Conservation (phyloP, 1,140 invertebrate species). For the Rhyacophila brunnea region DNA sequence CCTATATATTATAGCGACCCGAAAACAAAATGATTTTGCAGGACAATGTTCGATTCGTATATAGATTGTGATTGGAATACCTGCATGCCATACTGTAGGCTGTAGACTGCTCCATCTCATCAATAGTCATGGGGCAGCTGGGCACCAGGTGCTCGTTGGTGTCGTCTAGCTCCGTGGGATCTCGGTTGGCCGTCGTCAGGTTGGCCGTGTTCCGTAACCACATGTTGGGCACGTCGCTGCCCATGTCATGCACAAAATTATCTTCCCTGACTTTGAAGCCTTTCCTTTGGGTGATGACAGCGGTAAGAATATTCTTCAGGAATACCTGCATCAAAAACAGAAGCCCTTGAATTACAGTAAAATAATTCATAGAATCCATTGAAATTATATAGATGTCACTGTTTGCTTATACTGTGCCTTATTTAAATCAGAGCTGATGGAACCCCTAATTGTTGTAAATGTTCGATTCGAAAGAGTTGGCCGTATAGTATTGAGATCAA, state of each 20-base stretch:
- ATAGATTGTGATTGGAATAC: too few relatives aligned
- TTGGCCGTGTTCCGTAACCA: slow-evolving; percentile 64
- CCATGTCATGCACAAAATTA: slow-evolving; percentile 71
- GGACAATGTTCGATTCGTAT: too few relatives aligned
- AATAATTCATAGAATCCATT: too few relatives aligned
- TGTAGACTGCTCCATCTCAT: slow-evolving; percentile 51
- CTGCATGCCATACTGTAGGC: slow-evolving; percentile 52
- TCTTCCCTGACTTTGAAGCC: slow-evolving; percentile 68
- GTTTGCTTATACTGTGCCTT: too few relatives aligned
- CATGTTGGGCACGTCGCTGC: slow-evolving; percentile 67
- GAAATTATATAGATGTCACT: too few relatives aligned
- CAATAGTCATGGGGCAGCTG: slow-evolving; percentile 52
- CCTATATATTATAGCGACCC: too few relatives aligned
- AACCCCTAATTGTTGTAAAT: too few relatives aligned
- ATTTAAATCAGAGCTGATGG: too few relatives aligned
- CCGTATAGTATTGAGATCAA: too few relatives aligned
- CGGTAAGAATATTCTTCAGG: slow-evolving; percentile 74
- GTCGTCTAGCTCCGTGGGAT: slow-evolving; percentile 53
- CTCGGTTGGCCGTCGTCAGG: slow-evolving; percentile 47
- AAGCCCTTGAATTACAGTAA: too few relatives aligned
- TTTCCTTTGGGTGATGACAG: slow-evolving; percentile 68
- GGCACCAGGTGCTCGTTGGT: slow-evolving; percentile 45
- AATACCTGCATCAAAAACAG: slow-evolving; percentile 52
- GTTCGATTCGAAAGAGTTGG: too few relatives aligned
- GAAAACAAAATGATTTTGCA: too few relatives aligned